A percentile compares a stretch with the other conserved stretches of the same genome.
Conservation (phyloP, 2,113 vertebrate genomes). For the Xenotilapia leptura region DNA sequence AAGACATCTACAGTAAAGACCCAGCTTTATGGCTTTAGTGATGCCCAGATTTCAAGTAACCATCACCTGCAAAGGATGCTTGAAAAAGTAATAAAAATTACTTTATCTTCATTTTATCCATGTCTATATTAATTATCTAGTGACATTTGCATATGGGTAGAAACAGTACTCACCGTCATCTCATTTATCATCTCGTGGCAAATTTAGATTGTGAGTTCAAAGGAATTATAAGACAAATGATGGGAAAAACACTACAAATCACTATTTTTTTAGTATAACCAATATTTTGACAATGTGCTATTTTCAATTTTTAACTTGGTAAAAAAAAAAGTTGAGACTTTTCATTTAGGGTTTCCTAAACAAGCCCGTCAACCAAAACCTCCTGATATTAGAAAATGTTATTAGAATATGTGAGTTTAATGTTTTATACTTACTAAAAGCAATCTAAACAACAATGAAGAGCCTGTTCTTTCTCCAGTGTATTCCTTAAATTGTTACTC, state of each 20-base stretch:
- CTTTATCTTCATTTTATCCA: background rate
- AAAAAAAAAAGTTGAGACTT: background rate
- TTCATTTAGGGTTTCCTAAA: background rate
- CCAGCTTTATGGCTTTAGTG: background rate
- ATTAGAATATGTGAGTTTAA: background rate
- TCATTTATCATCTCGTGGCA: background rate
- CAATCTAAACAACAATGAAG: slow-evolving; percentile 24
- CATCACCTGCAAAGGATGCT: rapidly evolving
- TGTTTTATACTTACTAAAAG: background rate
- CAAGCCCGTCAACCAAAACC: background rate
- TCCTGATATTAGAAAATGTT: background rate
- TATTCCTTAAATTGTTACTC: slow-evolving; percentile 48
- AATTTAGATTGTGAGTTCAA: background rate
- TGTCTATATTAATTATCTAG: background rate
- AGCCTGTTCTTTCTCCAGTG: slow-evolving; percentile 7
- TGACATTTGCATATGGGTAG: background rate
- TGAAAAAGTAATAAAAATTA: background rate
- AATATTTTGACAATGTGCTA: background rate
- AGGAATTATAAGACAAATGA: rapidly evolving
- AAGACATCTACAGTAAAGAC: background rate
- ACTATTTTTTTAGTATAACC: background rate
- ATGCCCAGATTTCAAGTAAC: background rate
- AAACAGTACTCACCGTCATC: background rate
- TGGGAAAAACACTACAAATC: background rate
- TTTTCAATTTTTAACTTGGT: background rate